Base-by-base conservation (phyloP, 64 coral and sea anemone species). In the Dendrophyllia cribrosa region DNA sequence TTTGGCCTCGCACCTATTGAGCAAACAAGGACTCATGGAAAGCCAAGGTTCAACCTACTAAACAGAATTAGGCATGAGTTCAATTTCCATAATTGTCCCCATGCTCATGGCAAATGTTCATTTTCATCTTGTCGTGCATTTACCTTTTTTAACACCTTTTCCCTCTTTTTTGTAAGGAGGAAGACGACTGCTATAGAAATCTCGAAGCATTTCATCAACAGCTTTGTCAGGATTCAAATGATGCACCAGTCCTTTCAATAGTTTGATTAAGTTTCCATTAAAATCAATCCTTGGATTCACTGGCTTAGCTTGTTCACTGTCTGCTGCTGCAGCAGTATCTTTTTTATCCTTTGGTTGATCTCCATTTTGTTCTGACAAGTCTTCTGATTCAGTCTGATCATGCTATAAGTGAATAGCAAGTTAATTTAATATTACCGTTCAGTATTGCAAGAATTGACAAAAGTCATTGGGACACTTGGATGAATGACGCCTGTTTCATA, bases 211-310 rank as follows among this genome's bases (percentile, higher is more conserved):
- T 2, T 87, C 63, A 48, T 98, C 97, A 59, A 59, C 77, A 22
- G 91, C 86, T 46, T 51, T 46, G 22, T 98, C 90, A 66, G 97
- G 59, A 77, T 96, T 95, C 22, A 98, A 22, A 64, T 94, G 85
- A 17, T 74, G 69, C 14, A 70, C 88, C 71, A 98, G 20, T 14
- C 69, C 67, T 23, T 71, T 88, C 43, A 96, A 56, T 12, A 98
- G 76, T 44, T 58, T 90, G 43, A 77, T 64, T 12, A 93, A 51
- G 15, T 74, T 91, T 45, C 74, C 58, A 7, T 81, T 93, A 62
- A 98, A 98, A 12, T 66, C 87, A 46, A 76, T 82, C 52, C 87
- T 91, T 9, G 92, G 86, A 50, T 87, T 72, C 12, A 46, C 17
- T 51, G 84, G 19, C 23, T 90, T 63, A 17, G 52, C 48, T 43